Percentiles rank a stretch among this genome's conserved stretches.
phyloP scores from a whole-genome alignment of 2,797 vertebrate genomes.

The Sternarchorhynchus goeldii region DNA sequence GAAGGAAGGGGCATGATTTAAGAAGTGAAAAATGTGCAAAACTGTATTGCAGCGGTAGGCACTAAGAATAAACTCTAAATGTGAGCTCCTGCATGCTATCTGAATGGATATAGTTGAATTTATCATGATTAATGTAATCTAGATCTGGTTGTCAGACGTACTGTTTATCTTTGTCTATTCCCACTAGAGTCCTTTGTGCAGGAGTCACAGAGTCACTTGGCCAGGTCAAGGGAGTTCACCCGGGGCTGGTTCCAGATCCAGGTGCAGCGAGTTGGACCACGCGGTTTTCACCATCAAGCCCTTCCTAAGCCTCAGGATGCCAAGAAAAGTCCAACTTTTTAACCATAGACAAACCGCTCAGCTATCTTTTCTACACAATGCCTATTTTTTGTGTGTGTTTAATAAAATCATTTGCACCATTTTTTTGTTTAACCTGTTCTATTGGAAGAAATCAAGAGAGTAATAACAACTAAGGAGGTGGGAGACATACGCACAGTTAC shows the following conservation, averaged over 20 bases:
- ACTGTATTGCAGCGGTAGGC: too few relatives aligned
- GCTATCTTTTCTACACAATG: constrained; percentile 13
- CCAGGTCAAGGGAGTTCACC: constrained; percentile 71
- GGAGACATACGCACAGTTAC: too few relatives aligned
- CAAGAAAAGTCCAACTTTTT: constrained; percentile 22
- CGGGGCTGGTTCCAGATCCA: constrained; percentile 73
- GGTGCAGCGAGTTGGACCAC: constrained; percentile 65
- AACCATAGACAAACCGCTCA: constrained; percentile 37
- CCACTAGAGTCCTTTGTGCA: constrained; percentile 44
- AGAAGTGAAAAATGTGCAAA: too few relatives aligned
- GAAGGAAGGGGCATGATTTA: too few relatives aligned
- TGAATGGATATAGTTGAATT: not conserved
- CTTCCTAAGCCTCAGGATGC: constrained; percentile 25
- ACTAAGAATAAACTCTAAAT: too few relatives aligned
- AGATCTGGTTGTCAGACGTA: not conserved
- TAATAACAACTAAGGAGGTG: too few relatives aligned
- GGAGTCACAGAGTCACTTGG: constrained; percentile 49
- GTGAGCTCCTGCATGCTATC: not conserved
- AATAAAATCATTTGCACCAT: constrained; percentile 49
- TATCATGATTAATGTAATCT: not conserved
- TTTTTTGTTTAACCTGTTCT: constrained; percentile 46
- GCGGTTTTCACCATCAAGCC: constrained; percentile 61
- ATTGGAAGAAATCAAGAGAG: constrained; percentile 17
- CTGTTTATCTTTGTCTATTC: constrained; percentile 17
- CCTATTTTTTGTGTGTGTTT: constrained; percentile 20